Evolutionary conservation across 2,888 invertebrate genomes (phyloP).

Genomic region (Cheilosia grossa): DNA sequence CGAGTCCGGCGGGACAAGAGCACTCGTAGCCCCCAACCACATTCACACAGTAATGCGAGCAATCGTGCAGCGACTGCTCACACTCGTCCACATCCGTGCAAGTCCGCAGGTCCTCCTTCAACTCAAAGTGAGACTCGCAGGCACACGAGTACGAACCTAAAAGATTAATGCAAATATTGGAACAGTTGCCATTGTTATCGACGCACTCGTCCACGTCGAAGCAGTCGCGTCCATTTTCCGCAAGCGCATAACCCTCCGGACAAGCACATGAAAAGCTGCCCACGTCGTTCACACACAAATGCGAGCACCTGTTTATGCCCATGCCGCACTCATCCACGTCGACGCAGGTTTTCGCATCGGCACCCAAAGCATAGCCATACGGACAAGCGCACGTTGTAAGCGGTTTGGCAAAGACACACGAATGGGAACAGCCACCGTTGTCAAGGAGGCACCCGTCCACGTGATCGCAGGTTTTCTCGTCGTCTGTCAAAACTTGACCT

Average conservation of each 20-base stretch:
- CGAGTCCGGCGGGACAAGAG: constrained; percentile 84
- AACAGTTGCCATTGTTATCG: constrained; percentile 84
- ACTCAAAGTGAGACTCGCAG: constrained; percentile 84
- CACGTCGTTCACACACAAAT: constrained; percentile 84
- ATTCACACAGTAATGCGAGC: constrained; percentile 85
- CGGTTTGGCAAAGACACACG: constrained; percentile 83
- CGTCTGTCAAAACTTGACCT: constrained; percentile 77
- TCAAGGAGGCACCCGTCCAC: constrained; percentile 84
- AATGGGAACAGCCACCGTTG: constrained; percentile 83
- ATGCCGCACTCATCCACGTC: constrained; percentile 85
- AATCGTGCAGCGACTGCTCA: constrained; percentile 80
- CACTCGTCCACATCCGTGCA: constrained; percentile 84
- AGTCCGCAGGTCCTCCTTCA: constrained; percentile 79
- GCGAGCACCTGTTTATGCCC: constrained; percentile 86
- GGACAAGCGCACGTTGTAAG: constrained; percentile 85
- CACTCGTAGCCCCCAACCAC: constrained; percentile 85
- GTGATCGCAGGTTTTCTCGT: constrained; percentile 81
- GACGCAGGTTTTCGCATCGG: constrained; percentile 81
- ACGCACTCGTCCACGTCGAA: constrained; percentile 86
- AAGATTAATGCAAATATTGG: constrained; percentile 85
- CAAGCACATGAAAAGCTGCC: constrained; percentile 85
- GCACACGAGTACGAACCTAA: constrained; percentile 84
- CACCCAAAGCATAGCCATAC: constrained; percentile 84
- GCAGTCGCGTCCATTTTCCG: constrained; percentile 80
- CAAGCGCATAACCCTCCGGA: constrained; percentile 82